Conservation (phyloP, 2,113 vertebrate genomes). For the Noturus placidus region DNA sequence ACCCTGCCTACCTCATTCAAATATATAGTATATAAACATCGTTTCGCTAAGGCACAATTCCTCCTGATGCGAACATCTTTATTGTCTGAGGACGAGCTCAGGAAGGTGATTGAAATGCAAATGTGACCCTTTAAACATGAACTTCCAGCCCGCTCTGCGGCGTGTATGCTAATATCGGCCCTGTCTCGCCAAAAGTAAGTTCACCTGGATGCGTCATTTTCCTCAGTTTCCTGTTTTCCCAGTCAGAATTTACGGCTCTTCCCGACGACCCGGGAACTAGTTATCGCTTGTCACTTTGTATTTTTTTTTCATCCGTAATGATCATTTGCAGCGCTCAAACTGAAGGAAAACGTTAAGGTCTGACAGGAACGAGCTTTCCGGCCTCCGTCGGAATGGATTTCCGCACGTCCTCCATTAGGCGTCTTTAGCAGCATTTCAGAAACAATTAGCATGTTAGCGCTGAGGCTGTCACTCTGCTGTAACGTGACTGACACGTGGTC, state of each 20-base stretch:
- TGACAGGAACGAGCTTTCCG: neutral
- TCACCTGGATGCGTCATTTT: neutral
- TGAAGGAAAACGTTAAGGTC: neutral
- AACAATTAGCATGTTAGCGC: slow-evolving; percentile 52
- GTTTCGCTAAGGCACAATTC: neutral
- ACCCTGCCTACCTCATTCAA: neutral
- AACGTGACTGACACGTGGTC: neutral
- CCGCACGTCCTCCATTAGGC: slow-evolving; percentile 32
- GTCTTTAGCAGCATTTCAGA: slow-evolving; percentile 52
- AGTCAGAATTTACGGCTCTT: neutral
- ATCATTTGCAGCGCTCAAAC: neutral
- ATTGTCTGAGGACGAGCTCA: slow-evolving; percentile 3
- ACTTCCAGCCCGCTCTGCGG: neutral
- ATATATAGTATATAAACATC: neutral
- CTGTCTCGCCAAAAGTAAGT: neutral
- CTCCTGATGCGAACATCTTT: neutral
- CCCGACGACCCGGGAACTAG: neutral
- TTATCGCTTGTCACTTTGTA: neutral
- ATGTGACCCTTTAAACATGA: slow-evolving; percentile 47
- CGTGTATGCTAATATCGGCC: slow-evolving; percentile 23
- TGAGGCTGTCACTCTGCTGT: slow-evolving; percentile 43
- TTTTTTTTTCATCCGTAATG: neutral
- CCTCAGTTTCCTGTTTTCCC: no score
- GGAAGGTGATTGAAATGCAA: slow-evolving; percentile 59
- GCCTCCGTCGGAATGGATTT: neutral